Conservation (phyloP, 2,888 invertebrate species). For the Labia minor region DNA sequence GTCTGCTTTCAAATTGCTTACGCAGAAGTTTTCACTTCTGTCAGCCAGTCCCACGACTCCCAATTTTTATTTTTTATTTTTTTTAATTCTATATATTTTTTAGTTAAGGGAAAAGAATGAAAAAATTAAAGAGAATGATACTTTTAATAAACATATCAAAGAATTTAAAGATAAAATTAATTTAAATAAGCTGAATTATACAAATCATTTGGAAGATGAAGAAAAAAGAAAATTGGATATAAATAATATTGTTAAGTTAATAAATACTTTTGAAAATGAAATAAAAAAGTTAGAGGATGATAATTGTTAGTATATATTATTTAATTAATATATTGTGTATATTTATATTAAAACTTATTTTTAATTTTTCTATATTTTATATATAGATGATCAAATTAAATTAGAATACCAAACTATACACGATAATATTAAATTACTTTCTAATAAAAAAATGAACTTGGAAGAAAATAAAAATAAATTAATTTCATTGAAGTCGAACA, state of each 20-base stretch:
- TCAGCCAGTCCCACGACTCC: too few relatives aligned
- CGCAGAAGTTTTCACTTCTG: too few relatives aligned
- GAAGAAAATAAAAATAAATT: too few relatives aligned
- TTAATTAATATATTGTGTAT: not conserved
- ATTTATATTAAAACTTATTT: not conserved
- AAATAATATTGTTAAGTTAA: constrained; percentile 1
- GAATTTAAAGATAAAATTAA: constrained; percentile 31
- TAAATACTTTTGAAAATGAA: constrained; percentile 17
- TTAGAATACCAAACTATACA: too few relatives aligned
- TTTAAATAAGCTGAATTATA: constrained; percentile 30
- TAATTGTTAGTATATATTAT: constrained; percentile 8
- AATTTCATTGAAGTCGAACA: too few relatives aligned
- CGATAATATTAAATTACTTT: too few relatives aligned
- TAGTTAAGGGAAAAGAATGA: constrained; percentile 40
- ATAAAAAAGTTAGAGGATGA: not conserved
- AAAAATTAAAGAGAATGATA: constrained; percentile 35
- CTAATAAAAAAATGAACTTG: too few relatives aligned
- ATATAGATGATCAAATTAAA: too few relatives aligned
- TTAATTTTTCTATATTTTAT: too few relatives aligned
- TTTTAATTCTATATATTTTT: not conserved
- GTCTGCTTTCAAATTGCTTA: too few relatives aligned
- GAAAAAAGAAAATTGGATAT: constrained; percentile 43
- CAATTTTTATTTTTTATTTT: constrained; percentile 18
- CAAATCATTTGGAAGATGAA: constrained; percentile 41
- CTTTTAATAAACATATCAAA: constrained; percentile 35